phyloP scores from a whole-genome alignment of 2,797 vertebrate species.

The Caiman crocodilus region DNA sequence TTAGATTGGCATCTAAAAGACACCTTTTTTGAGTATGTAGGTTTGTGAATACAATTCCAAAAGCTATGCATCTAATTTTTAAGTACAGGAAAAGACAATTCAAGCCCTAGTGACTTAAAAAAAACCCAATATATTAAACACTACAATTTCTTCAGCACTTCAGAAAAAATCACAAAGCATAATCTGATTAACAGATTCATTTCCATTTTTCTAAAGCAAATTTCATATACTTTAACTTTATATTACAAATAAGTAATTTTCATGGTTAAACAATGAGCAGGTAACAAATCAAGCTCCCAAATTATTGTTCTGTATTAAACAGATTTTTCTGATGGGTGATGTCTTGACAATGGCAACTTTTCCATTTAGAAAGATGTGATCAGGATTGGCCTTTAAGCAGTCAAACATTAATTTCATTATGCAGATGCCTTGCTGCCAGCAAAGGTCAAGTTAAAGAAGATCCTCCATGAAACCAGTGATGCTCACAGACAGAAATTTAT shows the following conservation, averaged over 20 bases:
- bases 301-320: neutral
- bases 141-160: neutral
- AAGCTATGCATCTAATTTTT: no score
- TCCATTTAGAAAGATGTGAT: neutral
- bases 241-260: neutral
- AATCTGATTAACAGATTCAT: neutral
- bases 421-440: neutral
- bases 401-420: neutral
- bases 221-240: neutral
- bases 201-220: neutral
- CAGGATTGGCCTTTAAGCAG: fast-evolving
- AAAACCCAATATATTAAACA: neutral
- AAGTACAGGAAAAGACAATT: no score
- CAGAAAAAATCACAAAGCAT: neutral
- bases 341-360: neutral
- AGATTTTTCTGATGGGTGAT: neutral
- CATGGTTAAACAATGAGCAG: neutral
- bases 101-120: no score
- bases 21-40: no score
- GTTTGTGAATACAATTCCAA: no score
- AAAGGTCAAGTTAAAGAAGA: neutral
- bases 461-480: neutral
- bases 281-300: neutral
- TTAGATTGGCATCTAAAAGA: no score
- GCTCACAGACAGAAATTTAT: fast-evolving